Conservation (phyloP, 92 coral and sea anemone species). For the Pocillopora meandrina region DNA sequence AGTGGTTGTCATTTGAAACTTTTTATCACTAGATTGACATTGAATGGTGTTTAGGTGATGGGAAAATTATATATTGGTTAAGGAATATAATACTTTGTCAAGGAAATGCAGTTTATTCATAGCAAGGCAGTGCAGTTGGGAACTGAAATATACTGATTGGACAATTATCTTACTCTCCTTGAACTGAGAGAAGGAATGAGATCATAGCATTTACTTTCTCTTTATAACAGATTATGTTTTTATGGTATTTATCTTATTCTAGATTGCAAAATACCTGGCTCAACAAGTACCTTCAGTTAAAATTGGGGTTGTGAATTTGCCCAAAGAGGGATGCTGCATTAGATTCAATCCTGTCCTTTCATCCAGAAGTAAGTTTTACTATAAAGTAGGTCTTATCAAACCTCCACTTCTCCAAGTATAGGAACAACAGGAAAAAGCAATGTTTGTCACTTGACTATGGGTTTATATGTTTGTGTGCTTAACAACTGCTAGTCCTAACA, state of each 20-base stretch:
- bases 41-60: too few species aligned
- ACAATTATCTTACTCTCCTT: too few species aligned
- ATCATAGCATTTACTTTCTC: background rate
- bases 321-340: slow-evolving; percentile 88
- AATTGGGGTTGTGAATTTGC: slow-evolving; percentile 72
- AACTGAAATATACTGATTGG: too few species aligned
- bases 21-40: too few species aligned
- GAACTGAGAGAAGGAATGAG: background rate
- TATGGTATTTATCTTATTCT: slow-evolving; percentile 7
- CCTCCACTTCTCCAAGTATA: too few species aligned
- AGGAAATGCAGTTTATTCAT: too few species aligned
- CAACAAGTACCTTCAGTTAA: slow-evolving; percentile 75
- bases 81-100: too few species aligned
- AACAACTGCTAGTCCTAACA: too few species aligned
- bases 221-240: background rate
- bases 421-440: background rate
- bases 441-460: background rate
- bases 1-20: too few species aligned
- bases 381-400: too few species aligned
- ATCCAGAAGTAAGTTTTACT: slow-evolving; percentile 70
- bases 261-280: slow-evolving; percentile 82
- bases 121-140: too few species aligned
- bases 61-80: too few species aligned
- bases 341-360: slow-evolving; percentile 84
- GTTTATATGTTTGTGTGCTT: background rate